Conservation (phyloP, 2,113 vertebrate species). For the Polypterus bichir region DNA sequence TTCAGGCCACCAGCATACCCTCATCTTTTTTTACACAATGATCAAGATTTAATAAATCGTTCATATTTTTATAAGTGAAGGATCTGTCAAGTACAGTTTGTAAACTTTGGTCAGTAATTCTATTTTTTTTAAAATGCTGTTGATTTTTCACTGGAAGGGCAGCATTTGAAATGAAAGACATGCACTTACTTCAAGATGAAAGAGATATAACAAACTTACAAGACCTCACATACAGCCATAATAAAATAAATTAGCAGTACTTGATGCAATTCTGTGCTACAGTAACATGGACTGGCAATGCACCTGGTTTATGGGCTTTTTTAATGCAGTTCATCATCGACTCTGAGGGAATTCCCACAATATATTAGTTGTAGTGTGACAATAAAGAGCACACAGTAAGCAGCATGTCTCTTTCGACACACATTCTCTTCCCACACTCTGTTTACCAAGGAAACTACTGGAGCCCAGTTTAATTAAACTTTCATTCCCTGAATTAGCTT, state of each 20-base stretch:
- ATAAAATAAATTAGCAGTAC: conserved; percentile 72
- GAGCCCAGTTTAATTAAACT: conserved; percentile 77
- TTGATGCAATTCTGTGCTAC: conserved; percentile 68
- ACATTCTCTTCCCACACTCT: conserved; percentile 94
- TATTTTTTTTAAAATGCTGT: conserved; percentile 54
- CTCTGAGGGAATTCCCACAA: conserved; percentile 81
- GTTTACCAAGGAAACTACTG: conserved; percentile 85
- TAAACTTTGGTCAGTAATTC: conserved; percentile 55
- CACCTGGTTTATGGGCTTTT: conserved; percentile 62
- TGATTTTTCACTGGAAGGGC: conserved; percentile 47
- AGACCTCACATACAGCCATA: conserved; percentile 69
- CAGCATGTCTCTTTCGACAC: conserved; percentile 81
- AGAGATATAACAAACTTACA: conserved; percentile 61
- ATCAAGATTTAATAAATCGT: conserved; percentile 52
- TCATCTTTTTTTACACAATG: conserved; percentile 19
- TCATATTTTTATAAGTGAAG: conserved; percentile 48
- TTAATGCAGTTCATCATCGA: conserved; percentile 74
- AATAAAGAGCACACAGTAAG: conserved; percentile 78
- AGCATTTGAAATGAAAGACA: conserved; percentile 55
- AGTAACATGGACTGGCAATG: conserved; percentile 62
- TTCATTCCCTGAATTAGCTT: conserved; percentile 68
- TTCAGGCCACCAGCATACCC: neutral
- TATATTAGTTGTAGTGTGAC: conserved; percentile 75
- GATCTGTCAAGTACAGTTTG: conserved; percentile 57
- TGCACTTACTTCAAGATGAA: conserved; percentile 58